phyloP scores from a whole-genome alignment of 2,113 vertebrate species.

The Scartelaos histophorus region DNA sequence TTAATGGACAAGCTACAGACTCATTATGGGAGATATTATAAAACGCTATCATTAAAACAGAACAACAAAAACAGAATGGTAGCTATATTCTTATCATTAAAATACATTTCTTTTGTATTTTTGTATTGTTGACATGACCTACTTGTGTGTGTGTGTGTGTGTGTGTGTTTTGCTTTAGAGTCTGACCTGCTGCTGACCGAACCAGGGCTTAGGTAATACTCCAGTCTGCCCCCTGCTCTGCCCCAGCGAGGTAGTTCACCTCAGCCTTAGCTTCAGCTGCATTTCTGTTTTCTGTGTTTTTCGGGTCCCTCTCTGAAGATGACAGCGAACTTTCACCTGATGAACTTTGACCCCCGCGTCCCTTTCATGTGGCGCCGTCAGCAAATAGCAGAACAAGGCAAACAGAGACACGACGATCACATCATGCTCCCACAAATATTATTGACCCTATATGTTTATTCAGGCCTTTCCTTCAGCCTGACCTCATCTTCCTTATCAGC shows the following conservation, averaged over 20 bases:
- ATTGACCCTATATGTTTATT: slow-evolving; percentile 57
- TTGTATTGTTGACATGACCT: neutral
- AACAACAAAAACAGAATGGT: neutral
- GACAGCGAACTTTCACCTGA: slow-evolving; percentile 23
- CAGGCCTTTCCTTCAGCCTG: slow-evolving; percentile 46
- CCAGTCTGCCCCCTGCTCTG: slow-evolving; percentile 31
- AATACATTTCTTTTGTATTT: neutral
- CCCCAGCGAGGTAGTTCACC: slow-evolving; percentile 41
- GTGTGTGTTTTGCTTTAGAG: slow-evolving; percentile 4
- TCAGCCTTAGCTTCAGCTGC: slow-evolving; percentile 20
- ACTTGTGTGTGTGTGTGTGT: neutral
- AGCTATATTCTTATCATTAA: too few relatives aligned
- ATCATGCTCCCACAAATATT: slow-evolving; percentile 55
- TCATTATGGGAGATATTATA: too few relatives aligned
- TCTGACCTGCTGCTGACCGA: slow-evolving; percentile 45
- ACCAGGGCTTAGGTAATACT: slow-evolving; percentile 21
- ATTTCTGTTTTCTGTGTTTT: neutral
- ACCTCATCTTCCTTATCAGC: slow-evolving; percentile 34
- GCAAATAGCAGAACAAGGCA: slow-evolving; percentile 53
- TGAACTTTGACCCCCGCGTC: slow-evolving; percentile 41
- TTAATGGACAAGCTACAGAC: too few relatives aligned
- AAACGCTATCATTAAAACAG: neutral
- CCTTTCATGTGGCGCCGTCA: slow-evolving; percentile 43
- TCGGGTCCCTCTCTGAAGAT: neutral
- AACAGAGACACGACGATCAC: slow-evolving; percentile 45